Percentiles rank a stretch among this genome's conserved stretches.
Evolutionary conservation across 2,113 vertebrate genomes (phyloP).

Genomic region (Rhinolophus ferrumequinum): DNA sequence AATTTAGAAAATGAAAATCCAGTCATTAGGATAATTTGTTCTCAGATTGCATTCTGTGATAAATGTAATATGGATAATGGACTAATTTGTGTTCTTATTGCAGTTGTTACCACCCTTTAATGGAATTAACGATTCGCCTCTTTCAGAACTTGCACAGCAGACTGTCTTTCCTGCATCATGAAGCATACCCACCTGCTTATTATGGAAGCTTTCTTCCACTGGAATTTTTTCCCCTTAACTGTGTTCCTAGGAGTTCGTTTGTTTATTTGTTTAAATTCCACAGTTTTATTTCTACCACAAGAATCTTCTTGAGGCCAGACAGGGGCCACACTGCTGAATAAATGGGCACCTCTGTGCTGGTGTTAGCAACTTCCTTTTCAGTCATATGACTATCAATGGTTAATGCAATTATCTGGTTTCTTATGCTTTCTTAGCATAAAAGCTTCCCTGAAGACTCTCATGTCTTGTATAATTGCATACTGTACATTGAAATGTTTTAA

Average conservation of each 20-base stretch:
- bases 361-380: background rate
- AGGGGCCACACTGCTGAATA: background rate
- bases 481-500: conserved; percentile 27
- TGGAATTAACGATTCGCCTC: background rate
- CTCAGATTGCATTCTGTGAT: background rate
- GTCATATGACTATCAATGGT: background rate
- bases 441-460: background rate
- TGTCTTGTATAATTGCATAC: background rate
- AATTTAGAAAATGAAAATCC: conserved; percentile 21
- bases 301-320: background rate
- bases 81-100: background rate
- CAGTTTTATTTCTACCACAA: background rate
- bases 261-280: background rate
- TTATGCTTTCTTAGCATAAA: background rate
- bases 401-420: background rate
- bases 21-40: background rate
- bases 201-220: background rate
- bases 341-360: background rate
- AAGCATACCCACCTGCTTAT: background rate
- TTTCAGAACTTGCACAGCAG: background rate
- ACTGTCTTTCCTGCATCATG: background rate
- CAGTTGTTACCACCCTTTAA: background rate
- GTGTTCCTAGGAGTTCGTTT: background rate
- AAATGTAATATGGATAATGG: background rate
- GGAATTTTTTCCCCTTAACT: background rate